Conservation (phyloP, 2,797 vertebrate species). For the Heterohyrax brucei region DNA sequence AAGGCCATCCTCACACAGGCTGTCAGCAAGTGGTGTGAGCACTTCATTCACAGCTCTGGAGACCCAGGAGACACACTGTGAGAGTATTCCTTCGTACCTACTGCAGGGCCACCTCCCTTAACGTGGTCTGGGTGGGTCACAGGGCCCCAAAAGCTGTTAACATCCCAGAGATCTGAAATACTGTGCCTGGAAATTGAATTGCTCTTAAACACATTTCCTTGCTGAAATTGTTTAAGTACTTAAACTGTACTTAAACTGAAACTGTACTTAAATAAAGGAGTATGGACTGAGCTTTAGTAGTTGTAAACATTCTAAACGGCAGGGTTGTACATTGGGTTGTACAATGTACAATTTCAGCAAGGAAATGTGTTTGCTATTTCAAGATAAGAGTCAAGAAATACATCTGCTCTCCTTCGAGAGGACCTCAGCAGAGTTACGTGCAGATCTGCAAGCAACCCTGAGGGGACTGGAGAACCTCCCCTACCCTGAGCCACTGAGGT, state of each 20-base stretch:
- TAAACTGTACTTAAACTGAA: too few relatives aligned
- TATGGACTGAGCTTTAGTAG: not conserved
- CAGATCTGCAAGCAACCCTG: not conserved
- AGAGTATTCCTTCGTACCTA: not conserved
- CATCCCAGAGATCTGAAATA: not conserved
- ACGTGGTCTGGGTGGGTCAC: not conserved
- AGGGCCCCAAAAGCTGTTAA: not conserved
- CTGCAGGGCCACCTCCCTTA: not conserved
- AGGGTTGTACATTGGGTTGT: not conserved
- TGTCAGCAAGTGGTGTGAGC: not conserved
- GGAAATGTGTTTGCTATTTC: not conserved
- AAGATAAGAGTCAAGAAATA: not conserved
- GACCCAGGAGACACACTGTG: not conserved
- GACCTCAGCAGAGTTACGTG: not conserved
- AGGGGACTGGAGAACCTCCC: not conserved
- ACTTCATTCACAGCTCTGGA: not conserved
- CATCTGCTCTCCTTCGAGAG: not conserved
- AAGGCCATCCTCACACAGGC: not conserved
- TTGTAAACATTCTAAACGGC: not conserved
- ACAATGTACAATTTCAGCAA: not conserved
- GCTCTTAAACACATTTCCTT: not conserved
- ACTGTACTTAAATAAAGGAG: not conserved
- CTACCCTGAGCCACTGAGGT: not conserved
- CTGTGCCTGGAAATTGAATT: not conserved
- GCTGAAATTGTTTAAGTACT: too few relatives aligned